Evolutionary conservation across 2,113 vertebrate species (phyloP).

Genomic region (Holacanthus passer): DNA sequence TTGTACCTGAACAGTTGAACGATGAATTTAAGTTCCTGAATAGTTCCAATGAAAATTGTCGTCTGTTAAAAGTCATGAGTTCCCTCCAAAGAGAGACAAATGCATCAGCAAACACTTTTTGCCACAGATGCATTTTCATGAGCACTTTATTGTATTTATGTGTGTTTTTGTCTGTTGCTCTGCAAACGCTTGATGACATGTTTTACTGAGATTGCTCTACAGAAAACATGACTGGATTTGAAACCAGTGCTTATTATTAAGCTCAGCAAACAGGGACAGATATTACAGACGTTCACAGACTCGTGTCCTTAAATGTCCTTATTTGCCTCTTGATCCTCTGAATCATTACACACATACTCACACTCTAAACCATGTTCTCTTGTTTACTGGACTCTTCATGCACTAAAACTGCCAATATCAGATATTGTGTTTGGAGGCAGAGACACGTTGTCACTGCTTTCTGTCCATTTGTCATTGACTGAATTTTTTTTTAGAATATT

Average conservation of each 20-base stretch:
- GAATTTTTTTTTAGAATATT: background rate
- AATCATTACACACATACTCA: constrained; percentile 21
- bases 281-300: constrained; percentile 11
- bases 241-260: constrained; percentile 7
- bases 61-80: background rate
- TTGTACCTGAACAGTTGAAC: too few species aligned
- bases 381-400: constrained; percentile 11
- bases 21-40: too few species aligned
- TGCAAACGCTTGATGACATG: background rate
- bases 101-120: background rate
- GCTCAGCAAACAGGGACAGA: constrained; percentile 22
- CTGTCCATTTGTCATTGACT: constrained; percentile 14
- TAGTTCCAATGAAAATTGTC: background rate
- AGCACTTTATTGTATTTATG: constrained; percentile 6
- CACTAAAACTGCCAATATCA: constrained; percentile 13
- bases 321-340: background rate
- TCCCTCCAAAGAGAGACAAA: background rate
- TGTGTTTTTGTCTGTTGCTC: background rate
- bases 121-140: background rate
- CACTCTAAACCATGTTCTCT: background rate
- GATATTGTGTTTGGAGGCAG: constrained; percentile 4
- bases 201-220: constrained; percentile 16
- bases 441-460: background rate
- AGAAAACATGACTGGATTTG: background rate
- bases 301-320: constrained; percentile 48